Evolutionary conservation across 2,888 invertebrate species (phyloP).

Genomic region (Rhagonycha lutea): DNA sequence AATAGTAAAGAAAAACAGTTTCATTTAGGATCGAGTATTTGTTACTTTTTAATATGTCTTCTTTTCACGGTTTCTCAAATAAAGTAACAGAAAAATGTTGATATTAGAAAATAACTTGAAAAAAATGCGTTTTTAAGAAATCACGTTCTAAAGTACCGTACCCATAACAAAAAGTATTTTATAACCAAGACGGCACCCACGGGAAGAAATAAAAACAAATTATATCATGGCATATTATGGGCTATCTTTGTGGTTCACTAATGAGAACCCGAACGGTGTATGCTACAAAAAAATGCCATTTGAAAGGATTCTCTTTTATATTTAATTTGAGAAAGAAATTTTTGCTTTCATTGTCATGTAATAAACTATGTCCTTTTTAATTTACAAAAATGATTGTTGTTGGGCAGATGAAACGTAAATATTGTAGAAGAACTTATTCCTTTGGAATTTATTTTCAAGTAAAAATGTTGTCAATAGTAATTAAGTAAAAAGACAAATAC

Average conservation of each 20-base stretch:
- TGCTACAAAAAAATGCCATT: neutral
- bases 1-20: neutral
- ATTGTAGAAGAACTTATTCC: neutral
- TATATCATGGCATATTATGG: neutral
- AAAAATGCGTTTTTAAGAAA: neutral
- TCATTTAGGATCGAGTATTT: neutral
- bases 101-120: neutral
- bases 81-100: neutral
- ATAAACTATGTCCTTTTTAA: neutral
- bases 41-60: neutral
- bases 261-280: neutral
- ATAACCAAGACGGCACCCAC: neutral
- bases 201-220: neutral
- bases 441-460: neutral
- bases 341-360: neutral
- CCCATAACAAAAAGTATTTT: neutral
- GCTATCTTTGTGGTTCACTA: neutral
- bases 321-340: neutral
- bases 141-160: neutral
- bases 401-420: neutral
- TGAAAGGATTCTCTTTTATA: neutral
- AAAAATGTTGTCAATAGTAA: neutral
- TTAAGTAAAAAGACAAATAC: neutral
- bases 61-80: neutral
- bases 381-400: neutral